Conservation (phyloP, 92 coral and sea anemone genomes). For the Chrysogorgia sp. region DNA sequence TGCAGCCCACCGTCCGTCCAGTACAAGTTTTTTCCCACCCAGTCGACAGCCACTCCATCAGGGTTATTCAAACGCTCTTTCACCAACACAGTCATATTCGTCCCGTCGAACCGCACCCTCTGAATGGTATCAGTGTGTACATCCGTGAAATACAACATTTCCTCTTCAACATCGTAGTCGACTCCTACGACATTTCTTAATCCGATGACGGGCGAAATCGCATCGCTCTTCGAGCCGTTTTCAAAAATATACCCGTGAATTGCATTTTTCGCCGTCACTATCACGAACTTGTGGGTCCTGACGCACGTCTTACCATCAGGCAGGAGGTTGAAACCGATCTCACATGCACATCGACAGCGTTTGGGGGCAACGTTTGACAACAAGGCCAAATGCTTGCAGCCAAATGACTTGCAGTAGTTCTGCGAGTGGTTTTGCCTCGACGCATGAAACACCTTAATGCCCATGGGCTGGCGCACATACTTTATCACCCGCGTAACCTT, state of each 20-base stretch:
- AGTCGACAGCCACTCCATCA: slow-evolving; percentile 93
- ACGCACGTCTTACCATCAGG: slow-evolving; percentile 66
- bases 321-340: slow-evolving; percentile 64
- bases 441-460: slow-evolving; percentile 75
- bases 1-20: slow-evolving; percentile 80
- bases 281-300: slow-evolving; percentile 58
- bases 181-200: slow-evolving; percentile 79
- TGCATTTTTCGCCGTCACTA: slow-evolving; percentile 73
- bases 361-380: slow-evolving; percentile 52
- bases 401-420: slow-evolving; percentile 70
- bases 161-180: slow-evolving; percentile 76
- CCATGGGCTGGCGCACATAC: slow-evolving; percentile 79
- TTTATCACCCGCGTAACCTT: slow-evolving; percentile 46
- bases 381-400: slow-evolving; percentile 77
- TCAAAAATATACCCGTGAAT: slow-evolving; percentile 74
- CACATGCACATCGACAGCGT: slow-evolving; percentile 80
- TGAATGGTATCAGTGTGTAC: slow-evolving; percentile 68
- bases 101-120: slow-evolving; percentile 66
- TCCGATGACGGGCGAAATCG: slow-evolving; percentile 68
- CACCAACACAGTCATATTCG: slow-evolving; percentile 63
- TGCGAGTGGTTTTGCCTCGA: slow-evolving; percentile 72
- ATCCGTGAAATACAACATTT: slow-evolving; percentile 77
- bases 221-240: slow-evolving; percentile 58
- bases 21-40: slow-evolving; percentile 91
- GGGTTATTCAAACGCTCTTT: slow-evolving; percentile 55